A percentile compares a stretch with the other conserved stretches of the same genome.
These are phyloP conservation scores for Noctuana brunneofusca DNA, from an alignment of 2,888 invertebrate species.

Conservation along the genomic window DNA sequence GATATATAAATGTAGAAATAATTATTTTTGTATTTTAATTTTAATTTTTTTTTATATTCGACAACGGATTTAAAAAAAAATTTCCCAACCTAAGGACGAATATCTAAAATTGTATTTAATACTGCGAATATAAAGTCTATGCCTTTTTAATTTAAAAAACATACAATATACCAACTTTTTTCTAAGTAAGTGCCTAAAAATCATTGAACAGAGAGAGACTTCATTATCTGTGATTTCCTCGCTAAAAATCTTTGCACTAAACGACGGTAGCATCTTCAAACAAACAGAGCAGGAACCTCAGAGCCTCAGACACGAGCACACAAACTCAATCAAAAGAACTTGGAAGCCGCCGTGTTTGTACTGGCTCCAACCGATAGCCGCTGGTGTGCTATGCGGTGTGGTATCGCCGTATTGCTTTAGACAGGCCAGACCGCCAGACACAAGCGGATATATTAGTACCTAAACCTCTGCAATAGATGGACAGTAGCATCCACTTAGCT, in stretches of 20 bases:
- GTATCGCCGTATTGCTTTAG: constrained; percentile 12
- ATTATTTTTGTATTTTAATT: no score
- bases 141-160: no score
- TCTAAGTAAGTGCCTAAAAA: no score
- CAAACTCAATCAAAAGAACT: constrained; percentile 29
- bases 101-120: no score
- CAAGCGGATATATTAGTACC: background rate
- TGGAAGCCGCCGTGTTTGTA: constrained; percentile 16
- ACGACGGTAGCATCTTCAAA: background rate
- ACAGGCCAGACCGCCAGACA: background rate
- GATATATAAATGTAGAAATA: no score
- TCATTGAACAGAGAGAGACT: no score
- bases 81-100: no score
- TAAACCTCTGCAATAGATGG: background rate
- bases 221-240: no score
- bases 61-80: no score
- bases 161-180: no score
- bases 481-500: background rate
- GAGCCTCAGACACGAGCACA: constrained; percentile 14
- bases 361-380: constrained; percentile 17
- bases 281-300: background rate
- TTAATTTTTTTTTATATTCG: no score
- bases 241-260: background rate
- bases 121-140: no score
- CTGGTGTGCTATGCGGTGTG: constrained; percentile 9